Evolutionary conservation across 2,113 vertebrate species (phyloP).

Genomic region (Aramus guarauna): DNA sequence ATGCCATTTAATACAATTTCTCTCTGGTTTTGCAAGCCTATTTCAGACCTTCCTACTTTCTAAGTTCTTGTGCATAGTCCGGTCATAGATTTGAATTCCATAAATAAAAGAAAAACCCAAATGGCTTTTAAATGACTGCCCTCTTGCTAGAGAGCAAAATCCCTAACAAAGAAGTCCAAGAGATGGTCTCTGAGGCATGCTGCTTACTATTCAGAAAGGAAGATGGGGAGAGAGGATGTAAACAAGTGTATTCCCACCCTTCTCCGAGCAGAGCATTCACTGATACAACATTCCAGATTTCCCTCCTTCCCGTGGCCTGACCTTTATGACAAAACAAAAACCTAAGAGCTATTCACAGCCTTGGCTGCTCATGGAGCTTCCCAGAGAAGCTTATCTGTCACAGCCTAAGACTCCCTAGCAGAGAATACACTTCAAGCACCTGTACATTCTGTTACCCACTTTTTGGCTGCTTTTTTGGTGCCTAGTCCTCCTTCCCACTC

Average conservation of each 20-base stretch:
- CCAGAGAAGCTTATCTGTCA: not conserved
- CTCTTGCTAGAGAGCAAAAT: not conserved
- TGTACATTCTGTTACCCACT: not conserved
- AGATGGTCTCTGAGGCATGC: not conserved
- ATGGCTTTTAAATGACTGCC: not conserved
- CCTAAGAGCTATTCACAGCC: not conserved
- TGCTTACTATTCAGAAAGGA: not conserved
- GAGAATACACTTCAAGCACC: not conserved
- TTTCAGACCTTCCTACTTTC: not conserved
- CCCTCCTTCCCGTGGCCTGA: not conserved
- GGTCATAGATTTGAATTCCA: not conserved
- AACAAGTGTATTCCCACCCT: conserved; percentile 1
- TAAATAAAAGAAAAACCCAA: not conserved
- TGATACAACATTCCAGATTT: not conserved
- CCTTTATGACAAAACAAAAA: conserved; percentile 1
- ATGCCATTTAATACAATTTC: not conserved
- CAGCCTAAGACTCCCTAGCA: not conserved
- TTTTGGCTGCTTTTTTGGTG: not conserved
- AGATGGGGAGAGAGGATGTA: not conserved
- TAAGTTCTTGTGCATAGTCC: not conserved
- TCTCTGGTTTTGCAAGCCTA: not conserved
- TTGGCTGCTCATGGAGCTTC: not conserved
- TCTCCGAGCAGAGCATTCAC: not conserved
- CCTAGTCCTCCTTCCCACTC: not conserved
- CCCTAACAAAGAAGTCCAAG: not conserved